Evolutionary conservation across 2,888 invertebrate genomes (phyloP), one percentile per base, ranked within the genome.

Genomic region (Schizaphis graminum): DNA sequence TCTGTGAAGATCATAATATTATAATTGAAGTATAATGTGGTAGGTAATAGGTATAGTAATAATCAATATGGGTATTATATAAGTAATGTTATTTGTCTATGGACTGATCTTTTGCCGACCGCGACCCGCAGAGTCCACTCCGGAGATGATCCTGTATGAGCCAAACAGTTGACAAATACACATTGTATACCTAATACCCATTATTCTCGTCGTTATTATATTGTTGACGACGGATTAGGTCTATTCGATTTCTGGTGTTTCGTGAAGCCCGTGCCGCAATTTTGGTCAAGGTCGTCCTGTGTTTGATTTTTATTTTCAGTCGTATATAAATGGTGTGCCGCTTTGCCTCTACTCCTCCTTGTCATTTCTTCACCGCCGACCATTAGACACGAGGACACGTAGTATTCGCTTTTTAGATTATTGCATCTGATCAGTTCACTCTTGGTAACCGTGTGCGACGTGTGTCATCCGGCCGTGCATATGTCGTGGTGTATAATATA

Each of bases 261-360:
- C 35, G 7, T 35, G 77, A 77, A 77, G 47, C 47, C 47, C 16
- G 57, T 28, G 44, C 44, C 41, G 13, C 57, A 61, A 90, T 61
- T 67, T 67, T 47, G 90, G 90, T 90, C 67, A 90, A 49, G 67
- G 67, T 67, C 47, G 61, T 26, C 47, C n/a, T 44, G 90, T 61
- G 61, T 47, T 61, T 28, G 44, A 10, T 61, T 61, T 61, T 61
- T 67, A 47, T n/a, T 67, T 90, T 67, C 35, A 67, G 49, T 90
- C 24, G 47, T 11, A 11, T 47, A 47, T n/a, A 77, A 35, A 35
- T 77, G 77, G 77, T 41, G 35, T 77, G 35, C 77, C 21, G 21
- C 77, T 35, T 35, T 77, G 35, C 21, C 26, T 21, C 21, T 77
- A 35, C 21, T 77, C 16, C 21, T 41, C 21, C 77, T 77, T 35